Base-by-base conservation (phyloP, 2,888 invertebrate species). In the Drosophila pseudotakahashii region DNA sequence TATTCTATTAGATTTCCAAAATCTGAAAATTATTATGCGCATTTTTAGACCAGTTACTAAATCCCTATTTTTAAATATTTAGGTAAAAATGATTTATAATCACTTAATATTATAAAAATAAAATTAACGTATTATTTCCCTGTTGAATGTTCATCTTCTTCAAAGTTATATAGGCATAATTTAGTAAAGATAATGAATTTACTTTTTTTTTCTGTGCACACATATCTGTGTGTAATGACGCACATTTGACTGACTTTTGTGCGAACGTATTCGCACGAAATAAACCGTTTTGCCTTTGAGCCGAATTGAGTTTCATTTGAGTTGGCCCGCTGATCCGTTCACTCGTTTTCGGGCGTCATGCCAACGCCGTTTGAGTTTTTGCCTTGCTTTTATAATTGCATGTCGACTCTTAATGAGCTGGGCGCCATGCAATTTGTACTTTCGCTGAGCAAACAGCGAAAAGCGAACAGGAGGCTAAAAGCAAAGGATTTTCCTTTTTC, bases 251-350 rank as follows among this genome's bases (percentile, higher is more conserved):
- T 45, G 79, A 82, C 77, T 82, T 76, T 83, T 84, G 83, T 84
- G 75, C 54, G 48, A 63, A 57, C 69, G 84, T 77, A 84, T 83
- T 84, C 88, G 75, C 37, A 79, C 81, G 84, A 80, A 84, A 86
- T 84, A 88, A 84, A 86, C 84, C 86, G 84, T 88, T 84, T 71
- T 83, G 86, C 81, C 73, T 87, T 84, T 81, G 79, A 79, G 64
- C 45, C 52, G 73, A 73, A 71, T 73, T 71, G 73, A 73, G 63
- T 71, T 71, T 71, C 73, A 71, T 71, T 71, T 63, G 70, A 69
- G 75, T 75, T 53, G 39, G 37, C 13, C 64, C 64, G 64, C 37
- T 63, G 50, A 51, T 51, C 51, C 63, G 30, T 14, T 61, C 42
- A 32, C 37, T 52, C 44, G 36, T 44, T 42, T 79, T 63, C 54